Evolutionary conservation across 2,113 vertebrate species (phyloP), one percentile per base, ranked within the genome.

Genomic region (Periophthalmodon schlosseri): DNA sequence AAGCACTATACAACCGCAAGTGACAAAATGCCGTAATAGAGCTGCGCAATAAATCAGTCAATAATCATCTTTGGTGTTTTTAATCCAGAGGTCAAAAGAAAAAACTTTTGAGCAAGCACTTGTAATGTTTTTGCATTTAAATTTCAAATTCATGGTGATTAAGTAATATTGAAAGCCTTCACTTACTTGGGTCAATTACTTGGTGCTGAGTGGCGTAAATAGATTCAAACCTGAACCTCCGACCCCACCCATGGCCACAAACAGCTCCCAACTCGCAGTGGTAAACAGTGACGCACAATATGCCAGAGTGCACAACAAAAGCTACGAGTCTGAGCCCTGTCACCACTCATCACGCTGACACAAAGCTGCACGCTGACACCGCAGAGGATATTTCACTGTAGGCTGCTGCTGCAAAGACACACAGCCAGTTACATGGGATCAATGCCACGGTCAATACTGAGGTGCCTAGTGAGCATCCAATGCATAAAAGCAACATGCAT

Each of bases 251-350:
- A 52, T 68, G 69, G 79, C 79, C 56, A 10, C 74, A 69, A 80
- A 70, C 49, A 44, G 80, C 81, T 88, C 81, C 76, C 21, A 70
- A 69, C 79, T 82, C 76, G 68, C 78, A 70, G 36, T 36, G 75
- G 72, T 84, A 79, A 79, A 84, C 81, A 87, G 64, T 49, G 21
- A 74, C 52, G 23, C 81, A 83, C 68, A 83, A 86, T 82, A 78
- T 67, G 69, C 69, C 73, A 21, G 12, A 34, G 47, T 47, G 7
- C 61, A 77, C 44, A 78, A 79, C 73, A 80, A 88, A 90, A 85
- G 83, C 79, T 70, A 12, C 13, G 76, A 80, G 74, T 77, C 46
- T 0, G n/a, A 82, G 84, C 15, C 58, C 77, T 77, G 87, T 85
- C 86, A 81, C 49, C 77, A 24, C 81, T 85, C 79, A 74, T 82